These are phyloP conservation scores for Electrona antarctica DNA, from an alignment of 2,113 vertebrate genomes.

Conservation along the genomic window DNA sequence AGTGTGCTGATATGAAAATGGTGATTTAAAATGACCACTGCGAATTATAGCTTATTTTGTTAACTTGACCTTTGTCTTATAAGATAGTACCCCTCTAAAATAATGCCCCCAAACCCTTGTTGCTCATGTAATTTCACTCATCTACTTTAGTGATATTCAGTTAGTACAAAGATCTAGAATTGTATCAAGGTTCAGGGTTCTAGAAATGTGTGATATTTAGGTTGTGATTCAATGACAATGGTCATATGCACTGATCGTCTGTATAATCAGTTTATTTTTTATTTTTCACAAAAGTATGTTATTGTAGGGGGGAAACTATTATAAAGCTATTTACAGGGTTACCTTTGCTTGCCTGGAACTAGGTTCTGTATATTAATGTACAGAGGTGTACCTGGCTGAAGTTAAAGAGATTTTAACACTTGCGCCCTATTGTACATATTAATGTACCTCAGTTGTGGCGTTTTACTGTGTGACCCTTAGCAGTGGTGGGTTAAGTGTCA, in stretches of 20 bases:
- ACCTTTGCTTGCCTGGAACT: conserved; percentile 65
- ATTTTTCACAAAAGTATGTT: conserved; percentile 31
- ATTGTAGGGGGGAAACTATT: conserved; percentile 43
- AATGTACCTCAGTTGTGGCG: conserved; percentile 65
- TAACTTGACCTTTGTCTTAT: conserved; percentile 32
- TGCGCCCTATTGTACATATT: conserved; percentile 63
- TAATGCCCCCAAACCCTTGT: conserved; percentile 11
- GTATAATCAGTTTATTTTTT: conserved; percentile 58
- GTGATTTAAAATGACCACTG: conserved; percentile 34
- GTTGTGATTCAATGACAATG: conserved; percentile 51
- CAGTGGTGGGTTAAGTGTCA: conserved; percentile 57
- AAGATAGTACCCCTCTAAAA: conserved; percentile 15
- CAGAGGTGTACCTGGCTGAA: conserved; percentile 51
- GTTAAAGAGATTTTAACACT: conserved; percentile 60
- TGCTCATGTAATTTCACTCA: conserved; percentile 30
- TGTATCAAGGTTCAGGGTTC: conserved; percentile 58
- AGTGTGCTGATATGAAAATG: conserved; percentile 38
- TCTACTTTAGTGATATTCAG: conserved; percentile 41
- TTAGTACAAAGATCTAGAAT: conserved; percentile 55
- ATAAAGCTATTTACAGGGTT: conserved; percentile 67
- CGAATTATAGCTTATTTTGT: conserved; percentile 40
- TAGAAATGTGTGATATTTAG: conserved; percentile 43
- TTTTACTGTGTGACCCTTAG: conserved; percentile 66
- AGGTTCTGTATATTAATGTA: conserved; percentile 61
- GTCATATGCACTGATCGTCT: conserved; percentile 72